Evolutionary conservation across 2,888 invertebrate genomes (phyloP).

Genomic region (Heliconius hortense): DNA sequence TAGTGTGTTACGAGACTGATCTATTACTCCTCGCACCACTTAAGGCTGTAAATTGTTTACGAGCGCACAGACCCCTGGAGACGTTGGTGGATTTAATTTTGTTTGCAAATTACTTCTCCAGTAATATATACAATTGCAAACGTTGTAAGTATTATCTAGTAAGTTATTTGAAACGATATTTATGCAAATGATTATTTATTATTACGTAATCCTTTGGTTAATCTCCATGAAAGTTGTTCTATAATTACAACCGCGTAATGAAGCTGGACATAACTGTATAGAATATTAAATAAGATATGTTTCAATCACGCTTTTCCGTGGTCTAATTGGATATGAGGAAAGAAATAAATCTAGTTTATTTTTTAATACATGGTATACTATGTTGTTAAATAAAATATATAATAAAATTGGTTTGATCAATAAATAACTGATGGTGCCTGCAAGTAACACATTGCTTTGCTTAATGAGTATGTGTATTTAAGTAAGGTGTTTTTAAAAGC

Average conservation of each 20-base stretch:
- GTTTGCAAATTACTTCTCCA: background rate
- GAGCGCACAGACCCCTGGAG: conserved; percentile 16
- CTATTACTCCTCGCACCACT: conserved; percentile 39
- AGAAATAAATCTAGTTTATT: background rate
- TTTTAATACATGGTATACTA: background rate
- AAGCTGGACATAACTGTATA: background rate
- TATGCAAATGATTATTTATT: conserved; percentile 17
- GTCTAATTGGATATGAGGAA: background rate
- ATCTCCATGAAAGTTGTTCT: background rate
- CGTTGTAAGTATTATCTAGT: conserved; percentile 11
- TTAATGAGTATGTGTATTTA: background rate
- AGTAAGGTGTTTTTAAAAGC: conserved; percentile 3
- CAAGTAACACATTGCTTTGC: background rate
- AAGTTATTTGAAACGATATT: conserved; percentile 9
- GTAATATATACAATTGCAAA: conserved; percentile 17
- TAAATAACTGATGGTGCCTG: conserved; percentile 6
- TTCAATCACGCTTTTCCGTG: background rate
- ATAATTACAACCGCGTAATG: background rate
- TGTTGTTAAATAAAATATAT: conserved; percentile 1
- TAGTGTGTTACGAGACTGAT: conserved; percentile 38
- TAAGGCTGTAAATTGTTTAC: conserved; percentile 34
- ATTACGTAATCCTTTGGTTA: conserved; percentile 12
- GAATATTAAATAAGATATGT: background rate
- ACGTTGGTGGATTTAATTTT: conserved; percentile 21
- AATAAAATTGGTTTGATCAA: conserved; percentile 5